Percentiles rank a stretch among this genome's conserved stretches.
These are phyloP conservation scores for Dasyprocta punctata DNA, from an alignment of 2,113 vertebrate species.

Conservation along the genomic window DNA sequence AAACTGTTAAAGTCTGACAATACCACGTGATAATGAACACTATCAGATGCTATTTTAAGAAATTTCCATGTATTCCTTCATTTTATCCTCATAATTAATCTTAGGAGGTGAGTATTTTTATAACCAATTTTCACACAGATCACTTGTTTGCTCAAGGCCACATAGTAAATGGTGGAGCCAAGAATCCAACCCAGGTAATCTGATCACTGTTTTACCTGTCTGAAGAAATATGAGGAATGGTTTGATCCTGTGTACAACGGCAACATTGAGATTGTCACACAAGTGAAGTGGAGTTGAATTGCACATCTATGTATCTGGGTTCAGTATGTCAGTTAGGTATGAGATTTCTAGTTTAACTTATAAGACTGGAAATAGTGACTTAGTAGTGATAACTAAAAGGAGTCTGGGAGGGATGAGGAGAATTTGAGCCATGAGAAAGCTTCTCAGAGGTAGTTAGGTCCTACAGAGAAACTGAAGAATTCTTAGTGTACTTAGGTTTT, in stretches of 20 bases:
- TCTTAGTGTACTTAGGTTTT: not conserved
- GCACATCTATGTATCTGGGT: not conserved
- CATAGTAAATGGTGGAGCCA: not conserved
- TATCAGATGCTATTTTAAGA: not conserved
- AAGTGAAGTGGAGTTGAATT: not conserved
- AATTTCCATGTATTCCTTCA: not conserved
- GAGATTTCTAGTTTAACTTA: not conserved
- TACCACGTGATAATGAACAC: not conserved
- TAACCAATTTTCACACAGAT: not conserved
- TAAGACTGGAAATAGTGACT: not conserved
- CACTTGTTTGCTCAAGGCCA: not conserved
- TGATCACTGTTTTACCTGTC: not conserved
- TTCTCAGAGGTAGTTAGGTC: not conserved
- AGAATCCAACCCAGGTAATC: not conserved
- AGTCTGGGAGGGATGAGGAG: not conserved
- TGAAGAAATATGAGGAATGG: not conserved
- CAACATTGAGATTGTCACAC: not conserved
- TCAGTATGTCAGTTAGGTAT: not conserved
- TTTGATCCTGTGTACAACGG: not conserved
- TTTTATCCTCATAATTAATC: not conserved
- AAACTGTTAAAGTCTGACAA: not conserved
- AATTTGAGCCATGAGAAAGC: not conserved
- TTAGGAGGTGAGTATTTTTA: not conserved
- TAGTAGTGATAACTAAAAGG: not conserved
- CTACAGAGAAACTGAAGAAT: not conserved